A percentile compares a stretch with the other conserved stretches of the same genome.
Conservation (phyloP, 2,888 invertebrate genomes). For the Camptogramma bilineatum region DNA sequence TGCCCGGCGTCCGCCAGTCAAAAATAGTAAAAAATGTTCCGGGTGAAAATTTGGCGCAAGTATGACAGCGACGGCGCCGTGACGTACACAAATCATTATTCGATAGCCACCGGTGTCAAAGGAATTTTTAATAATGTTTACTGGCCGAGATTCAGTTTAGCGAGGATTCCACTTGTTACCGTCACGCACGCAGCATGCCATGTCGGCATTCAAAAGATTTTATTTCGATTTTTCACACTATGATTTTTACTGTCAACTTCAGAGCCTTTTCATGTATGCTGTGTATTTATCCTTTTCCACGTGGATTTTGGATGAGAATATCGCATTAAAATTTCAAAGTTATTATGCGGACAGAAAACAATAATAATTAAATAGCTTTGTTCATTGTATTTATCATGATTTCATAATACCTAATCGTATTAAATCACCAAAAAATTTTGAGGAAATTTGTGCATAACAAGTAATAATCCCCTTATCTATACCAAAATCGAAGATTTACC, state of each 20-base stretch:
- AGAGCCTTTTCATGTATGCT: conserved; percentile 63
- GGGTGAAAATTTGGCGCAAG: conserved; percentile 80
- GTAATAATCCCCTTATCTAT: background rate
- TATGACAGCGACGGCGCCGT: conserved; percentile 73
- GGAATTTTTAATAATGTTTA: conserved; percentile 82
- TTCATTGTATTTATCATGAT: too few relatives aligned
- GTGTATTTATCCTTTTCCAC: conserved; percentile 49
- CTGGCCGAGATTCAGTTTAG: conserved; percentile 68
- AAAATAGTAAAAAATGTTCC: conserved; percentile 73
- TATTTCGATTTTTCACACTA: conserved; percentile 47
- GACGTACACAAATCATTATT: conserved; percentile 80
- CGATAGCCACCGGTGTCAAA: conserved; percentile 76
- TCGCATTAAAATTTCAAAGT: conserved; percentile 28
- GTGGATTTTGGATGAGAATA: conserved; percentile 38
- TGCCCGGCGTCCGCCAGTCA: conserved; percentile 70
- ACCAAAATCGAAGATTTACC: conserved; percentile 15
- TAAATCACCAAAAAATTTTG: background rate
- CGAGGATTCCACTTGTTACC: conserved; percentile 62
- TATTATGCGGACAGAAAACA: background rate
- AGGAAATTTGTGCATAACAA: background rate
- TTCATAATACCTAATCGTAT: too few relatives aligned
- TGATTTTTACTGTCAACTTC: conserved; percentile 58
- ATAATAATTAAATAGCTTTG: background rate
- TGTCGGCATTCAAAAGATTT: conserved; percentile 54
- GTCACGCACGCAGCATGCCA: conserved; percentile 45